phyloP scores from a whole-genome alignment of 92 coral and sea anemone species.

The Epizoanthus stellaris region DNA sequence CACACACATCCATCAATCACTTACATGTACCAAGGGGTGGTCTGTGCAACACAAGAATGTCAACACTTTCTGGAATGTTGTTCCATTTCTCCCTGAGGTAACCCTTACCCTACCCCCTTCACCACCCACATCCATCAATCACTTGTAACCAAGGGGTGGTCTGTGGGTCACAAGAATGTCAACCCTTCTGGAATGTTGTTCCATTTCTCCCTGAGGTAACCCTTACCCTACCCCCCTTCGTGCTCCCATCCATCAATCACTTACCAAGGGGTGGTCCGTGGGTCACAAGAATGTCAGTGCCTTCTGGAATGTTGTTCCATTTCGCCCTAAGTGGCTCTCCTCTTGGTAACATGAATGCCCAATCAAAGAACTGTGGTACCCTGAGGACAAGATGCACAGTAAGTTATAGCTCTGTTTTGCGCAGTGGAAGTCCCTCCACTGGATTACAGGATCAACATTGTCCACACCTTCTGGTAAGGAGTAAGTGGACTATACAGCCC shows the following conservation, averaged over 20 bases:
- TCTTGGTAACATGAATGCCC: conserved; percentile 87
- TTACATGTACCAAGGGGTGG: conserved; percentile 93
- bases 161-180: conserved; percentile 86
- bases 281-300: conserved; percentile 87
- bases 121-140: not conserved
- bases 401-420: not conserved
- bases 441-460: too few relatives aligned
- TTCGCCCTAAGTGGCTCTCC: conserved; percentile 78
- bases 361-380: conserved; percentile 83
- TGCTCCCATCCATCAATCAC: not conserved
- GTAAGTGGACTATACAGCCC: too few relatives aligned
- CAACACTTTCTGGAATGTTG: conserved; percentile 78
- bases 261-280: conserved; percentile 96
- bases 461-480: too few relatives aligned
- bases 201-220: conserved; percentile 60
- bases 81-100: conserved; percentile 66
- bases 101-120: not conserved
- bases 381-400: conserved; percentile 36
- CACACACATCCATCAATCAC: not conserved
- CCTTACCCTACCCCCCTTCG: not conserved
- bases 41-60: conserved; percentile 83
- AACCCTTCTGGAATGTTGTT: conserved; percentile 73
- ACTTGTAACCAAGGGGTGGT: conserved; percentile 85
- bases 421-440: too few relatives aligned
- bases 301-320: conserved; percentile 89